Percentiles rank a stretch among this genome's conserved stretches.
Conservation (phyloP, 2,113 vertebrate genomes). For the Pygoscelis antarcticus region DNA sequence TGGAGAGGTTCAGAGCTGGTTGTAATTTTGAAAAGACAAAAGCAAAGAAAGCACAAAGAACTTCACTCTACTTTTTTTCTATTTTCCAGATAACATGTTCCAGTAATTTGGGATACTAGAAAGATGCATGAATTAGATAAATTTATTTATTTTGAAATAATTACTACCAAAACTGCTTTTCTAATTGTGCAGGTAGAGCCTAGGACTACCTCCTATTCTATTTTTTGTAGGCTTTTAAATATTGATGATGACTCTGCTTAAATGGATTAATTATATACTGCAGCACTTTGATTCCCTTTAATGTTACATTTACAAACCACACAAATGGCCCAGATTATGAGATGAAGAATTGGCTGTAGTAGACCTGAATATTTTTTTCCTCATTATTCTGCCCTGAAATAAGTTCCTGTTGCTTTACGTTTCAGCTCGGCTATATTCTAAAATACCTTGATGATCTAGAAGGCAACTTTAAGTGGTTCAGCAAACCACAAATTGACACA, state of each 20-base stretch:
- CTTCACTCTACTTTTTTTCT: not conserved
- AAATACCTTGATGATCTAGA: not conserved
- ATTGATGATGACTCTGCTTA: slow-evolving; percentile 21
- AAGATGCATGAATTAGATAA: not conserved
- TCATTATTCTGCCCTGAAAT: not conserved
- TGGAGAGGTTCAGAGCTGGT: not conserved
- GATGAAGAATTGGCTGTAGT: slow-evolving; percentile 1
- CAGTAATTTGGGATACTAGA: not conserved
- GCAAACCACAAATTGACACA: not conserved
- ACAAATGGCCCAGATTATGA: slow-evolving; percentile 4
- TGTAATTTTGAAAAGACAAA: not conserved
- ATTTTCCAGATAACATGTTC: not conserved
- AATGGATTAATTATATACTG: slow-evolving; percentile 42
- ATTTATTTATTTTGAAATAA: slow-evolving; percentile 28
- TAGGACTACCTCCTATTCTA: not conserved
- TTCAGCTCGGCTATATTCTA: not conserved
- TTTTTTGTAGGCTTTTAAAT: slow-evolving; percentile 34
- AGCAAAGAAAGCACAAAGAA: not conserved
- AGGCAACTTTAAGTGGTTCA: not conserved
- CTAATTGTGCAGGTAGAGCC: slow-evolving; percentile 10
- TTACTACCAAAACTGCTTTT: not conserved
- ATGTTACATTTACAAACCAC: slow-evolving; percentile 50
- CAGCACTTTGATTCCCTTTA: slow-evolving; percentile 41
- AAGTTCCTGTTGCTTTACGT: not conserved
- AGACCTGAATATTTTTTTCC: not conserved